These are phyloP conservation scores for Brassicogethes aeneus DNA, from an alignment of 2,888 invertebrate genomes.

Conservation along the genomic window DNA sequence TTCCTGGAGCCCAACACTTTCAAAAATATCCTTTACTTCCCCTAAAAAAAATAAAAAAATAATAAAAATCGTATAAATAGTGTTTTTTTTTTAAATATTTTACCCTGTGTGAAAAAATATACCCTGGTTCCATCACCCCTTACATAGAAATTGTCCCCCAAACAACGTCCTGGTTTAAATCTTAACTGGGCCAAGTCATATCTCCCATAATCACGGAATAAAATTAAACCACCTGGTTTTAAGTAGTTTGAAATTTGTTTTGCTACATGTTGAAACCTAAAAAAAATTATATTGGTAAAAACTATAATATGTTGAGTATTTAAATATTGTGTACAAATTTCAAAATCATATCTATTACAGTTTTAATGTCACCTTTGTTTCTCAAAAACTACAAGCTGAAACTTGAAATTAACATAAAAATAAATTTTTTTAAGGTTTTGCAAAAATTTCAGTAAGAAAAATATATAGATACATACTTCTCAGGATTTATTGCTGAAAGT, in stretches of 20 bases:
- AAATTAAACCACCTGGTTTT: constrained; percentile 85
- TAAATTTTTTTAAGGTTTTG: too few species aligned
- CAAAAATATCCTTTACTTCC: constrained; percentile 67
- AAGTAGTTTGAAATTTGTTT: constrained; percentile 60
- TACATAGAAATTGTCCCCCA: constrained; percentile 91
- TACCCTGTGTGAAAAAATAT: constrained; percentile 86
- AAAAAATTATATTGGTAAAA: constrained; percentile 12
- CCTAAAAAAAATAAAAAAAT: constrained; percentile 54
- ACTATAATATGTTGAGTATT: too few species aligned
- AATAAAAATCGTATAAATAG: too few species aligned
- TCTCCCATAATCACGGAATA: constrained; percentile 95
- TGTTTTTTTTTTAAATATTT: too few species aligned
- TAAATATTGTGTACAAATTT: too few species aligned
- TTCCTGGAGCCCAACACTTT: constrained; percentile 63
- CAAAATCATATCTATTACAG: too few species aligned
- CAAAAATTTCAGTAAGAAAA: too few species aligned
- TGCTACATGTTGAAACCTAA: constrained; percentile 30
- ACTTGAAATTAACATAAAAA: too few species aligned
- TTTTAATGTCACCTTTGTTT: too few species aligned
- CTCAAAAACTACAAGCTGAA: too few species aligned
- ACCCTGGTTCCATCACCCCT: constrained; percentile 95
- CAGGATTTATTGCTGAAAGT: constrained; percentile 84
- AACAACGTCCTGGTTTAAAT: constrained; percentile 86
- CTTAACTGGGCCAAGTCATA: constrained; percentile 93
- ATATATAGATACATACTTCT: too few species aligned